phyloP scores from a whole-genome alignment of 2,888 invertebrate genomes.

The Cantharis lateralis region DNA sequence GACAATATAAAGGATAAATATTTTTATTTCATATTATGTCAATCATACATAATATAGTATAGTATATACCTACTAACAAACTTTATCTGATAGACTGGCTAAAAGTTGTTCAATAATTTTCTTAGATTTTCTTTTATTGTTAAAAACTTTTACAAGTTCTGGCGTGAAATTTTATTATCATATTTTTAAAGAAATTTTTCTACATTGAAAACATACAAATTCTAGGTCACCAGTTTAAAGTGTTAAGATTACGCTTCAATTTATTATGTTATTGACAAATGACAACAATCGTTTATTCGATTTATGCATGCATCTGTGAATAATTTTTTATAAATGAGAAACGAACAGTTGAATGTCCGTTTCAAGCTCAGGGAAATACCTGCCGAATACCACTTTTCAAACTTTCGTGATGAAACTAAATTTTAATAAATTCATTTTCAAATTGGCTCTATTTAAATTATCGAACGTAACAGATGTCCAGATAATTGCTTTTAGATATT shows the following conservation, averaged over 20 bases:
- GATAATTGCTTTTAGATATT: background rate
- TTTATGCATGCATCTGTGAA: background rate
- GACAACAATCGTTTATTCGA: background rate
- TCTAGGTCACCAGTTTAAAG: background rate
- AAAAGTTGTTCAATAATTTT: background rate
- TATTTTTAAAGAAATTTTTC: background rate
- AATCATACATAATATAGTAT: no score
- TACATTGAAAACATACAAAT: background rate
- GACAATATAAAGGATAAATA: no score
- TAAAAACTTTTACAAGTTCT: background rate
- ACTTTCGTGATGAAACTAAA: background rate
- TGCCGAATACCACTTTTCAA: background rate
- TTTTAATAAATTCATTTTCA: background rate
- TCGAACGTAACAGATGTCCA: background rate
- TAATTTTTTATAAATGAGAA: background rate
- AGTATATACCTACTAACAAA: background rate
- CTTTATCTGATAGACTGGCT: background rate
- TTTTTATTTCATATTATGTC: no score
- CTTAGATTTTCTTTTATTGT: background rate
- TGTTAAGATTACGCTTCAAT: background rate
- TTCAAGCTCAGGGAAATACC: background rate
- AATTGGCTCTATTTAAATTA: background rate
- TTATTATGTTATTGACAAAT: background rate
- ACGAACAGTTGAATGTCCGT: background rate
- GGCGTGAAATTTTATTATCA: background rate